Percentiles rank a stretch among this genome's conserved stretches.
phyloP scores from a whole-genome alignment of 1,140 invertebrate genomes.

The Sitobion miscanthi region DNA sequence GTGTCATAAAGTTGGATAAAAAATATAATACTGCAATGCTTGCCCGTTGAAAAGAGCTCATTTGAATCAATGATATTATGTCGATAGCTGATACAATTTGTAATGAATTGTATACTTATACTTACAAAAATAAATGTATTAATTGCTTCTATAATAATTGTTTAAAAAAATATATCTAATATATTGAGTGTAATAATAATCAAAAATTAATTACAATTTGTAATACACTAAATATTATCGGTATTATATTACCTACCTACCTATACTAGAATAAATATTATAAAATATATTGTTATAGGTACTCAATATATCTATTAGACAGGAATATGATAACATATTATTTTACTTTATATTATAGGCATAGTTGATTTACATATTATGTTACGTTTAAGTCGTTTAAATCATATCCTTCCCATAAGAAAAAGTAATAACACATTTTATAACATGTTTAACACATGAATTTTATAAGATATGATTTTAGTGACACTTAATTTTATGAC shows the following conservation, averaged over 20 bases:
- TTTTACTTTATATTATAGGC: background rate
- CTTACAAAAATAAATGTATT: background rate
- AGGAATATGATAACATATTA: background rate
- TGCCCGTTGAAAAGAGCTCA: background rate
- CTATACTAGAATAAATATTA: background rate
- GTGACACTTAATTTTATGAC: background rate
- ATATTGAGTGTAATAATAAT: background rate
- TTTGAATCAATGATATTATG: background rate
- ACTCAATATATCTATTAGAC: background rate
- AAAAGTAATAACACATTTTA: slow-evolving; percentile 4
- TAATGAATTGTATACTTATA: background rate
- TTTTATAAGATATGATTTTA: slow-evolving; percentile 9
- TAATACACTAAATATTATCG: background rate
- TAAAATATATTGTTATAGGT: background rate
- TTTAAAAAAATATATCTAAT: background rate
- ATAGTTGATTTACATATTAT: background rate
- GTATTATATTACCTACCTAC: background rate
- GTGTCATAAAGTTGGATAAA: background rate
- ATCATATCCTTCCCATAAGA: background rate
- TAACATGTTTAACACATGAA: background rate
- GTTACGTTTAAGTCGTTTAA: background rate
- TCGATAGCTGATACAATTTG: background rate
- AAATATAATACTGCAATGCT: background rate
- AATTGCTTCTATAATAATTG: background rate
- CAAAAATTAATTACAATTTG: background rate